Conservation (phyloP, 2,113 vertebrate species). For the Rhinichthys klamathensis region DNA sequence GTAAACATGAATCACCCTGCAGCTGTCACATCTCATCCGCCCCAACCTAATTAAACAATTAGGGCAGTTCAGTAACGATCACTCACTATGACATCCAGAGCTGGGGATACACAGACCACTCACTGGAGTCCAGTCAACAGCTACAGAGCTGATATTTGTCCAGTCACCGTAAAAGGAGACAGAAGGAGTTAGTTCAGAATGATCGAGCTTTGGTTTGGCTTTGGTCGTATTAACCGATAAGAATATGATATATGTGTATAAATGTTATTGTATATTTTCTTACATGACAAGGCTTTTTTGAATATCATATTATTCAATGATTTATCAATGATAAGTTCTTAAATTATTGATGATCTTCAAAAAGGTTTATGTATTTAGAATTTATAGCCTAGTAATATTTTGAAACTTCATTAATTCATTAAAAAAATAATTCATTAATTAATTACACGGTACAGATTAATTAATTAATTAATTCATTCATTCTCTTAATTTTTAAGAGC, state of each 20-base stretch:
- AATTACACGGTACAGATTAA: no score
- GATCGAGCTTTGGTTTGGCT: not conserved
- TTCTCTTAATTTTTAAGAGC: not conserved
- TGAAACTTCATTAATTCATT: not conserved
- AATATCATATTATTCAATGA: no score
- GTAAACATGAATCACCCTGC: conserved; percentile 70
- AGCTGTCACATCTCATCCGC: conserved; percentile 69
- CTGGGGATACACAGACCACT: conserved; percentile 53
- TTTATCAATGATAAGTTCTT: no score
- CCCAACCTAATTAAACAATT: conserved; percentile 75
- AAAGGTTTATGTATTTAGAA: no score
- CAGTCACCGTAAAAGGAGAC: conserved; percentile 12
- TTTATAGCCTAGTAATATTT: no score
- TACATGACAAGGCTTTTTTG: not conserved
- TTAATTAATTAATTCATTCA: not conserved
- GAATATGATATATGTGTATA: not conserved
- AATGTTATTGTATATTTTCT: not conserved
- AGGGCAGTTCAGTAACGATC: conserved; percentile 71
- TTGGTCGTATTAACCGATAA: not conserved
- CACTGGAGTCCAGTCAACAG: conserved; percentile 22
- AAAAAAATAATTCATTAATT: no score
- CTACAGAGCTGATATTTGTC: conserved; percentile 18
- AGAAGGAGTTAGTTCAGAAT: not conserved
- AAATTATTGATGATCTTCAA: no score
- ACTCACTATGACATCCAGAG: conserved; percentile 65